Evolutionary conservation across 2,888 invertebrate genomes (phyloP), one percentile per base, ranked within the genome.

Genomic region (Acronicta leporina): DNA sequence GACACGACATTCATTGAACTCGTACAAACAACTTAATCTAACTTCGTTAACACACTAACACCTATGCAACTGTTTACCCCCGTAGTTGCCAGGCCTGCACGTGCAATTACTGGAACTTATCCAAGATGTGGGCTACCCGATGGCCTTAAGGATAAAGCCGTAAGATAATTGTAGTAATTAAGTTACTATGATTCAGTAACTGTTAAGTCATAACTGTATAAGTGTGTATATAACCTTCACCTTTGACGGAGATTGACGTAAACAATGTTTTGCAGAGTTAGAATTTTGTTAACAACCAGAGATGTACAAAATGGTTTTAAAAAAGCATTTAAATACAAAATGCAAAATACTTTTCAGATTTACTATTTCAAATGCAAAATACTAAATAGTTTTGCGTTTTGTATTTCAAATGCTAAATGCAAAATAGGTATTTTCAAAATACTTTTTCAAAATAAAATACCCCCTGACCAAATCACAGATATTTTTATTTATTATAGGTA

Each of bases 71-170:
- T 56, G 59, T 38, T 64, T 62, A 62, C 35, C 42, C 55, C 14
- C 44, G 25, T 52, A 55, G n/a, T 46, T 63, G 65, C 45, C 63
- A 52, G 71, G 77, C 45, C 47, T 27, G 45, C 54, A 57, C 15
- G n/a, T 61, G 9, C 50, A 66, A 30, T 62, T 57, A 73, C 50
- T 65, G 58, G 61, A 61, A 63, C 46, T 48, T 20, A 45, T 46
- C 53, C 53, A 59, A 43, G 45, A 47, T 54, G 25, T 30, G 38
- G 50, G 10, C 46, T 44, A 51, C n/a, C 25, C 10, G 62, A 67
- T 77, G 70, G 48, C 67, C 67, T 73, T 54, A 58, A 49, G 62
- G 70, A 77, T 77, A 60, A 57, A 46, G 6, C 11, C 4, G 44
- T 13, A 68, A 30, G 43, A 44, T 67, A 20, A 61, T 61, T 49